Evolutionary conservation across 2,888 invertebrate genomes (phyloP), one percentile per base, ranked within the genome.

Genomic region (Volucella bombylans): DNA sequence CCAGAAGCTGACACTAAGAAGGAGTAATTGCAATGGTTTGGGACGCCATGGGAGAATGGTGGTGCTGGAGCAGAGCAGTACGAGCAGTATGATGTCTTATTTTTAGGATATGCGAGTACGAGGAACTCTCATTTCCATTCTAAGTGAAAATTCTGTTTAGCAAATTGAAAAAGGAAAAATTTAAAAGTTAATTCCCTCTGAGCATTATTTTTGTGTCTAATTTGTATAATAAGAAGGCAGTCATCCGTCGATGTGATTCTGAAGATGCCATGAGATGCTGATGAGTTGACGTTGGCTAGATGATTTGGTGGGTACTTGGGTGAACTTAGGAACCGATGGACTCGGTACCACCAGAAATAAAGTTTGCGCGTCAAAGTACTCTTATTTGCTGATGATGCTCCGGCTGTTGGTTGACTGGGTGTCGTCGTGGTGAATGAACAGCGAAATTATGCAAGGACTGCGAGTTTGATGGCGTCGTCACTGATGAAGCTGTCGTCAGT

Each of bases 141-240:
- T 80, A 74, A 79, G 83, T 74, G 74, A 80, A 79, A 80, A 83
- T 83, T 83, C 80, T 80, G 74, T 80, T 83, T 74, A 74, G 74
- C 80, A 83, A 83, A 83, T 83, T 83, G 83, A 83, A 83, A 80
- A 83, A 83, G 80, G 79, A 83, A 79, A 80, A 83, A 83, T 80
- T 83, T 80, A 74, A 79, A 83, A 83, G 83, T 83, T 79, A 76
- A 83, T 83, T 80, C 83, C 74, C 73, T 71, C 76, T 83, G 79
- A 74, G 76, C 83, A 83, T 83, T 83, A 83, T 83, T 83, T 83
- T 80, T 76, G 83, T 80, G 79, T 80, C 83, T 83, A 83, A 83
- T 83, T 83, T 76, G 74, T 80, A 80, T 80, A 83, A 83, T 83
- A 83, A 83, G 74, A 80, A 76, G 83, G 74, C 71, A 65, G 49